These are phyloP conservation scores for Orchestia grillus DNA, from an alignment of 1,140 invertebrate species.

Conservation along the genomic window DNA sequence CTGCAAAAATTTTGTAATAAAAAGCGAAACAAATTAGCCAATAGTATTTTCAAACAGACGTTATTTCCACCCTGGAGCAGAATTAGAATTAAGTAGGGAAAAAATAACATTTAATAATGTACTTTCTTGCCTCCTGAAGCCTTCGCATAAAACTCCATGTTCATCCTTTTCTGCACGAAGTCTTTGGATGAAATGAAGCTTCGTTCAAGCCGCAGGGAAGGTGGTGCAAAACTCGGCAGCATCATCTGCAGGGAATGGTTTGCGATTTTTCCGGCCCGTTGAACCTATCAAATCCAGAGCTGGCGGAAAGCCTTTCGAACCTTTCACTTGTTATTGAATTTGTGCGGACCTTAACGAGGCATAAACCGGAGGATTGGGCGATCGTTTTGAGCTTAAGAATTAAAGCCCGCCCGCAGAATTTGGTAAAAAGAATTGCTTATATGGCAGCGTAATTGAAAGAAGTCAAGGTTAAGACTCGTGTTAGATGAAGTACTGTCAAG, in stretches of 20 bases:
- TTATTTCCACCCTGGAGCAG: no score
- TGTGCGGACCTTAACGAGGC: neutral
- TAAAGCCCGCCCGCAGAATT: neutral
- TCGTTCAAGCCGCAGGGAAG: neutral
- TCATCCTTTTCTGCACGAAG: neutral
- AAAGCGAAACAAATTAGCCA: no score
- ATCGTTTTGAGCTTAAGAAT: constrained; percentile 1
- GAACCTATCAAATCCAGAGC: constrained; percentile 11
- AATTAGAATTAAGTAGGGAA: no score
- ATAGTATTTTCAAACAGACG: no score
- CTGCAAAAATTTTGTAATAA: no score
- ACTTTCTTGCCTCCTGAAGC: no score
- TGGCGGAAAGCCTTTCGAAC: neutral
- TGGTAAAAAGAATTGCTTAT: neutral
- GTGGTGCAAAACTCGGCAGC: neutral
- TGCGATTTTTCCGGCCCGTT: constrained; percentile 2
- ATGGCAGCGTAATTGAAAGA: neutral
- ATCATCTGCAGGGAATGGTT: constrained; percentile 32
- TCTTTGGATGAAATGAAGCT: neutral
- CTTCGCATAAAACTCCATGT: neutral
- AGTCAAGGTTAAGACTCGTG: neutral
- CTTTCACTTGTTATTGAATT: constrained; percentile 10
- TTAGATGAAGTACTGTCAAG: neutral
- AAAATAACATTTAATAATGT: no score
- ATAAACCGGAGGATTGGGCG: neutral